Percentiles rank a stretch among this genome's conserved stretches.
phyloP scores from a whole-genome alignment of 2,797 vertebrate genomes.

The Xenopus petersii region DNA sequence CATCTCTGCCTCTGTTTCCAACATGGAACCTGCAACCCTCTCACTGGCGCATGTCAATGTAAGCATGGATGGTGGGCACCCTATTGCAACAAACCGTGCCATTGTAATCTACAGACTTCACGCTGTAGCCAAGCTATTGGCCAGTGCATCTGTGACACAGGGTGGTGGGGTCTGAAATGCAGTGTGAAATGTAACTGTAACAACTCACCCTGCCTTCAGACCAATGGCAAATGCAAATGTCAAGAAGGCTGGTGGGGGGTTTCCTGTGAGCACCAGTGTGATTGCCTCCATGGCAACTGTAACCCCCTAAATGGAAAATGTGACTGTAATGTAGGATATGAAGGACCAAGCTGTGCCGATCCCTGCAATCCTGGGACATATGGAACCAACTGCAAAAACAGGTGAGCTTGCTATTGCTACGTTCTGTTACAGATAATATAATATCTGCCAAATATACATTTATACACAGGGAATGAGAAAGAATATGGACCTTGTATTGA shows the following conservation, averaged over 20 bases:
- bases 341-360: constrained; percentile 69
- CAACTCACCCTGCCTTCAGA: constrained; percentile 75
- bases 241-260: constrained; percentile 72
- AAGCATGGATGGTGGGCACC: constrained; percentile 82
- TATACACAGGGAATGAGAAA: too few species aligned
- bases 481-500: too few species aligned
- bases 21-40: constrained; percentile 76
- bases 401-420: constrained; percentile 56
- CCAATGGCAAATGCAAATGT: constrained; percentile 77
- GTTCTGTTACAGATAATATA: too few species aligned
- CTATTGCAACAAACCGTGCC: constrained; percentile 74
- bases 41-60: constrained; percentile 79
- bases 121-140: constrained; percentile 77
- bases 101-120: constrained; percentile 61
- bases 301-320: constrained; percentile 67
- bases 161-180: constrained; percentile 84
- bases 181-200: constrained; percentile 72
- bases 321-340: constrained; percentile 78
- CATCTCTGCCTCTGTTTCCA: constrained; percentile 72
- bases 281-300: constrained; percentile 77
- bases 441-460: too few species aligned
- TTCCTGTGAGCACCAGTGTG: constrained; percentile 71
- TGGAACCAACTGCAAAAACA: constrained; percentile 73
- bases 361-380: constrained; percentile 71
- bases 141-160: constrained; percentile 72